A percentile compares a stretch with the other conserved stretches of the same genome.
These are phyloP conservation scores for Desoria tigrina DNA, from an alignment of 2,888 invertebrate genomes.

Conservation along the genomic window DNA sequence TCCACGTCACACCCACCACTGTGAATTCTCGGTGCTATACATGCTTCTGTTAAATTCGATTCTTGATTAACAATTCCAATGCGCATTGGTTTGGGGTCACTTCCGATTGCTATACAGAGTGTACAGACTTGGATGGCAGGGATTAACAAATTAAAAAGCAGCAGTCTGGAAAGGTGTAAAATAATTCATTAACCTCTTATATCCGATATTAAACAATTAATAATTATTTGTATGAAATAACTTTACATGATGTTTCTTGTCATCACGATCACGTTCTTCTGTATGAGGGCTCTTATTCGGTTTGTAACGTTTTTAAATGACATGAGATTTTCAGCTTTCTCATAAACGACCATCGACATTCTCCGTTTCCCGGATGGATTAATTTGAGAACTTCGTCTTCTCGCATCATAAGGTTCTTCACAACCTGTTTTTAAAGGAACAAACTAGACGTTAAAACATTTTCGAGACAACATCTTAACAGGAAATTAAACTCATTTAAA, in stretches of 20 bases:
- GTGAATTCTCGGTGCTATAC: not conserved
- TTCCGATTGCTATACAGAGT: conserved; percentile 42
- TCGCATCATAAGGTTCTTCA: too few relatives aligned
- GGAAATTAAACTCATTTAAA: too few relatives aligned
- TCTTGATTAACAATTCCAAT: conserved; percentile 45
- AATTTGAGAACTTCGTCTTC: too few relatives aligned
- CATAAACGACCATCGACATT: too few relatives aligned
- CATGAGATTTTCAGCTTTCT: too few relatives aligned
- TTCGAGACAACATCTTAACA: too few relatives aligned
- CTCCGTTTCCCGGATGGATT: too few relatives aligned
- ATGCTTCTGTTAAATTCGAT: conserved; percentile 11
- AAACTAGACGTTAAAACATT: too few relatives aligned
- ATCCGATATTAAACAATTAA: not conserved
- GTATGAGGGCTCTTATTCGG: conserved; percentile 27
- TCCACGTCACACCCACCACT: conserved; percentile 24
- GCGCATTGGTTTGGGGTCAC: conserved; percentile 37
- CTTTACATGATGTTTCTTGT: conserved; percentile 34
- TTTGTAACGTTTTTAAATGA: too few relatives aligned
- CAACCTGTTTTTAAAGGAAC: too few relatives aligned
- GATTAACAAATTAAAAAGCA: conserved; percentile 37
- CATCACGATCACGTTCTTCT: conserved; percentile 39
- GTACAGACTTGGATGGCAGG: conserved; percentile 36
- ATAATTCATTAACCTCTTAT: not conserved
- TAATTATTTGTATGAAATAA: not conserved
- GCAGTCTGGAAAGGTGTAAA: too few relatives aligned